Conservation (phyloP, 64 coral and sea anemone genomes). For the Orbicella faveolata region DNA sequence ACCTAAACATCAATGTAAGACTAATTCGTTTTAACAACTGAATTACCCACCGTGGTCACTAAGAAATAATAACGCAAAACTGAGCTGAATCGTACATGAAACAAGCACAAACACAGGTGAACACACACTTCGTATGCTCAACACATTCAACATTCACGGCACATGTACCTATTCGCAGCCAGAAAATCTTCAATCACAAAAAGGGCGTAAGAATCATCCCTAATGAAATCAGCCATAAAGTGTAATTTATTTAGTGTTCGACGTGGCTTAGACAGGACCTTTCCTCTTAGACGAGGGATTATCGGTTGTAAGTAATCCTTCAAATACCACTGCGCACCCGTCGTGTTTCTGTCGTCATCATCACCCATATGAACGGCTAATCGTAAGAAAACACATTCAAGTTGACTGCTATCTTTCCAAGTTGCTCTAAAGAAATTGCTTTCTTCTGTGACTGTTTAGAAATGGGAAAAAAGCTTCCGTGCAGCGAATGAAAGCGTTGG, state of each 20-base stretch:
- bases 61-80: neutral
- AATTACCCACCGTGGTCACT: neutral
- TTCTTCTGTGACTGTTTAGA: neutral
- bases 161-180: neutral
- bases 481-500: constrained; percentile 14
- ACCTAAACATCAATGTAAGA: constrained; percentile 8
- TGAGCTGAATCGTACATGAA: neutral
- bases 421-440: neutral
- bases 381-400: neutral
- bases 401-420: neutral
- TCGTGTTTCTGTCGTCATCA: constrained; percentile 29
- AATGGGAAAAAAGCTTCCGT: constrained; percentile 4
- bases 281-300: neutral
- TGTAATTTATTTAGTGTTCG: neutral
- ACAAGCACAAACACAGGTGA: neutral
- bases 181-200: neutral
- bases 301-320: constrained; percentile 32
- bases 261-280: constrained; percentile 2
- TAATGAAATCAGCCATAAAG: neutral
- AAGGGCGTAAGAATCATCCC: neutral
- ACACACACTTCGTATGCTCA: neutral
- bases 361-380: constrained; percentile 1
- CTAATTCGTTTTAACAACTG: constrained; percentile 38
- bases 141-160: neutral
- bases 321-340: constrained; percentile 48